Evolutionary conservation across 2,113 vertebrate species (phyloP), one percentile per base, ranked within the genome.

Genomic region (Cricetomys ansorgei): DNA sequence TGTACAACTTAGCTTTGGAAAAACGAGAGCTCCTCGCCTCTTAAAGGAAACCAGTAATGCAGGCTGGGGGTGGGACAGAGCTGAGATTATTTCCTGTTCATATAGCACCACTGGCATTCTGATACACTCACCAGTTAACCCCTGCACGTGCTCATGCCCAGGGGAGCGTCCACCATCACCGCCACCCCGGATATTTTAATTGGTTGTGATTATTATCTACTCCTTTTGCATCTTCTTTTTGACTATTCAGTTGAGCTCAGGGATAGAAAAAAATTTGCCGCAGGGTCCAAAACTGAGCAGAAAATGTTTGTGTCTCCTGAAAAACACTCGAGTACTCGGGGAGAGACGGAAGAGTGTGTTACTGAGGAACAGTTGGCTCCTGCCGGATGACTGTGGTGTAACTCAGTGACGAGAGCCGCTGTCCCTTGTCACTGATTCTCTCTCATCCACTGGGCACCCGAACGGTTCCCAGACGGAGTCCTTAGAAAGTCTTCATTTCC

Each of bases 281-380:
- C 64, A 77, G 45, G 16, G 21, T 67, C 70, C 95, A 93, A 88
- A 97, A 88, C 21, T 45, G 76, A 95, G 70, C 48, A 93, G 53
- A 93, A 95, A 91, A 85, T 0, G 29, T 55, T 91, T 90, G 11
- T 69, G 37, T 72, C 55, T 59, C 17, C 13, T 7, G 53, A 29
- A 81, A 81, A 92, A 84, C 37, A 29, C 1, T 55, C 34, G 73
- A 55, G 45, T 84, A 84, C 77, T 11, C 21, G 40, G 25, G 7
- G 8, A 80, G 48, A 65, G 53, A 67, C 40, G 29, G 67, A 12
- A 21, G 40, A 40, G n/a, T 40, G 0, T 29, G n/a, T 12, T 17
- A 4, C 65, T 53, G 16, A 69, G 67, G 53, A 48, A 70, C 43
- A 85, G 16, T 6, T 34, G 45, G 57, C 34, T 57, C n/a, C 67